Conservation (phyloP, 2,888 invertebrate genomes). For the Eudasyphora cyanicolor region DNA sequence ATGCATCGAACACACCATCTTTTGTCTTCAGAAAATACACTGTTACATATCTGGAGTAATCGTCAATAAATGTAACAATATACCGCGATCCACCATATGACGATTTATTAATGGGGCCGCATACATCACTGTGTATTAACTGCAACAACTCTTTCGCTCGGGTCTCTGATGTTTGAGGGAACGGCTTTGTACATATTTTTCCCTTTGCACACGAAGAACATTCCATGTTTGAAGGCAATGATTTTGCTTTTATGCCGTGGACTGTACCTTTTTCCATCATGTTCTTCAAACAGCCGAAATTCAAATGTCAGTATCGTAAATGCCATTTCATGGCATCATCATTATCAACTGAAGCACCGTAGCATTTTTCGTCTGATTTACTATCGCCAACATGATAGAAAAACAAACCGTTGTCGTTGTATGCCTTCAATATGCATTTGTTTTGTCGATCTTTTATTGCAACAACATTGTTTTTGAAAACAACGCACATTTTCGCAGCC, state of each 20-base stretch:
- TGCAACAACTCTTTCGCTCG: neutral
- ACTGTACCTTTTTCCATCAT: slow-evolving; percentile 43
- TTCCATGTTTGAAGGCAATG: neutral
- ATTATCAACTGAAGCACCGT: neutral
- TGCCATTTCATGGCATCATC: slow-evolving; percentile 50
- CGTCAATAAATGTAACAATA: slow-evolving; percentile 33
- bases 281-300: slow-evolving; percentile 33
- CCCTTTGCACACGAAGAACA: slow-evolving; percentile 54
- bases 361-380: neutral
- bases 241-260: slow-evolving; percentile 36
- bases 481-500: neutral
- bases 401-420: neutral
- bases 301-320: slow-evolving; percentile 40
- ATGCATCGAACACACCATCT: slow-evolving; percentile 13
- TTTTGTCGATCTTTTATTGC: neutral
- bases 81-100: neutral
- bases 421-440: neutral
- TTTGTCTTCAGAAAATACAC: slow-evolving; percentile 31
- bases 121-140: neutral
- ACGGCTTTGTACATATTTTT: slow-evolving; percentile 43
- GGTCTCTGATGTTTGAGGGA: neutral
- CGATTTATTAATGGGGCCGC: neutral
- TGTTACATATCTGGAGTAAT: slow-evolving; percentile 15
- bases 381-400: neutral
- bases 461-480: slow-evolving; percentile 33